These are phyloP conservation scores for Linurgus olivaceus DNA, from an alignment of 2,797 vertebrate genomes.

Conservation along the genomic window DNA sequence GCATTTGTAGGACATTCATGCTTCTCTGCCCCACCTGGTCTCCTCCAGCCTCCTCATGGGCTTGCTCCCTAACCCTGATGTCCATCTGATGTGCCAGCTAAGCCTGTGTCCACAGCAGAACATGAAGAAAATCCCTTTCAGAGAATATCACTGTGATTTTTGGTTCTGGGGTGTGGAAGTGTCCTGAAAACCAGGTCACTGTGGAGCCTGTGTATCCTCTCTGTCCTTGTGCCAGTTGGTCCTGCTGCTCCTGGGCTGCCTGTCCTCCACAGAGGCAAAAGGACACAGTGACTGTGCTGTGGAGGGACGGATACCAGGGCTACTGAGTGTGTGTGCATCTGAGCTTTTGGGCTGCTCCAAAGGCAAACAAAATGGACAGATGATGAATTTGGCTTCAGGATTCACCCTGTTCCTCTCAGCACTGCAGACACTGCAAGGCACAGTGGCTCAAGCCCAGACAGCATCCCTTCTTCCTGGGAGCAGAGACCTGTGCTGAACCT, in stretches of 20 bases:
- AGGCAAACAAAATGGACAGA: neutral
- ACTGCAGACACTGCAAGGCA: neutral
- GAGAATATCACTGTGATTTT: accelerated
- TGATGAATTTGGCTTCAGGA: neutral
- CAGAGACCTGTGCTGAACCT: neutral
- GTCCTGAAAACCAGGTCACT: neutral
- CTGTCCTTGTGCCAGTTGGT: neutral
- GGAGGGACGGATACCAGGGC: neutral
- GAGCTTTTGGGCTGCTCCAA: neutral
- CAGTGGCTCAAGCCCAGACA: neutral
- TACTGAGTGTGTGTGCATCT: accelerated
- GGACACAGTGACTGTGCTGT: neutral
- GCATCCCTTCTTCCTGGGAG: neutral
- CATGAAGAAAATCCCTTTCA: neutral
- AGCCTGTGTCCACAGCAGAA: neutral
- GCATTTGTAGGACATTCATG: neutral
- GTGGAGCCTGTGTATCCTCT: neutral
- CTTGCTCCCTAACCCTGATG: neutral
- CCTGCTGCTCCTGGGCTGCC: neutral
- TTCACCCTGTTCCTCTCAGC: neutral
- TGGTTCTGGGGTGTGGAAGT: neutral
- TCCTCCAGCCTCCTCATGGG: neutral
- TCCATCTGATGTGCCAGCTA: neutral
- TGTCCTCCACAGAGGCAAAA: neutral
- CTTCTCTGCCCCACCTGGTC: neutral